Conservation (phyloP, 2,113 vertebrate species). For the human region GRCh38 chrX:104749501-104750000, state of each 20-base stretch:
- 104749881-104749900: slow-evolving; percentile 32
- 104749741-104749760: background rate
- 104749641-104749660: slow-evolving; percentile 9
- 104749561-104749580: background rate
- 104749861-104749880: background rate
- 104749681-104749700: background rate
- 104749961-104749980: background rate
- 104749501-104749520: slow-evolving; percentile 9
- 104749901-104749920: background rate
- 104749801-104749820: background rate
- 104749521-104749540: background rate
- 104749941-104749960: background rate
- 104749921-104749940: slow-evolving; percentile 42
- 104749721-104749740: slow-evolving; percentile 19
- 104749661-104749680: background rate
- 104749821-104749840: slow-evolving; percentile 16
- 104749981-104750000: background rate
- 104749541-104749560: background rate
- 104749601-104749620: slow-evolving; percentile 22
- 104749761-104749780: background rate
- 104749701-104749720: background rate
- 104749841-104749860: slow-evolving; percentile 26
- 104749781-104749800: slow-evolving; percentile 10
- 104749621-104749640: background rate
- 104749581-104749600: background rate